Percentiles rank a stretch among this genome's conserved stretches.
These are phyloP conservation scores for Cryptotis parvus DNA, from an alignment of 2,113 vertebrate genomes.

Conservation along the genomic window DNA sequence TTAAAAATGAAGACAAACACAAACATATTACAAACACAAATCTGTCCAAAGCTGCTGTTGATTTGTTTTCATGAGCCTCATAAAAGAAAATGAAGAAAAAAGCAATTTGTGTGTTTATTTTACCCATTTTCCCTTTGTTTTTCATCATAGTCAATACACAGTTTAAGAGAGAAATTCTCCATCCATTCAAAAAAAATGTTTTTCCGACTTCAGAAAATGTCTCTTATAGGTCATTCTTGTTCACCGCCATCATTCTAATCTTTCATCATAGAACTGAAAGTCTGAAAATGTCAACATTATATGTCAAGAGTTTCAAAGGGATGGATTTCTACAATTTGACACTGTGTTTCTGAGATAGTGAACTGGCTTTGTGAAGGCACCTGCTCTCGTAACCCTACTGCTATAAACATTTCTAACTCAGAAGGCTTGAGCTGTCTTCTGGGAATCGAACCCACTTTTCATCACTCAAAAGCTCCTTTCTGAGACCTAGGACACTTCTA, in stretches of 20 bases:
- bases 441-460: background rate
- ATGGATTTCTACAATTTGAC: constrained; percentile 38
- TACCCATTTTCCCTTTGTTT: background rate
- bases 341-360: constrained; percentile 13
- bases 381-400: background rate
- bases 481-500: background rate
- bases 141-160: background rate
- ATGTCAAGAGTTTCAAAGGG: constrained; percentile 60
- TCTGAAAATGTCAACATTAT: constrained; percentile 66
- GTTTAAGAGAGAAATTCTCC: constrained; percentile 55
- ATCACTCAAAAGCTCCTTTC: background rate
- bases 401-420: background rate
- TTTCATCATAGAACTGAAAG: constrained; percentile 50
- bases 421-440: constrained; percentile 17
- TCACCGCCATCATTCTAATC: constrained; percentile 53
- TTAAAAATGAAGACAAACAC: constrained; percentile 49
- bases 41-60: constrained; percentile 46
- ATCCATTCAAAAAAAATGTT: background rate
- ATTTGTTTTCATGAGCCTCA: constrained; percentile 19
- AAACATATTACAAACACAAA: constrained; percentile 52
- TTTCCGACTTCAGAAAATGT: constrained; percentile 58
- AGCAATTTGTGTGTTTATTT: background rate
- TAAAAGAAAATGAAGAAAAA: constrained; percentile 16
- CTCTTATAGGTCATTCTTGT: constrained; percentile 60
- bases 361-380: constrained; percentile 50